A percentile compares a stretch with the other conserved stretches of the same genome.
Conservation (phyloP, 2,888 invertebrate genomes). For the Ditylenchus weischeri region DNA sequence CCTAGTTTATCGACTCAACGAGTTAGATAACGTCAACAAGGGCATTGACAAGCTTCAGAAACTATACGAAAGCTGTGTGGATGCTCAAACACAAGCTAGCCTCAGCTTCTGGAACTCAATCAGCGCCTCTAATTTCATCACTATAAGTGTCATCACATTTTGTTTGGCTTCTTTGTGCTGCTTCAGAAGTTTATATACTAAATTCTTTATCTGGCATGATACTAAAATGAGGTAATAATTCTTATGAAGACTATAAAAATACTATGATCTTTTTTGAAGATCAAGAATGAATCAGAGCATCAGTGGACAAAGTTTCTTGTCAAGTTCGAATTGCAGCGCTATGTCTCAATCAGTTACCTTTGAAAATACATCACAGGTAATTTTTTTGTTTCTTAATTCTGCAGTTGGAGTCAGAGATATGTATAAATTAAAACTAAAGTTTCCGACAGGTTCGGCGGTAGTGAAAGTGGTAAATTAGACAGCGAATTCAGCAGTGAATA, state of each 20-base stretch:
- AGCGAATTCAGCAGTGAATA: too few relatives aligned
- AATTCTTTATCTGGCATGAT: slow-evolving; percentile 45
- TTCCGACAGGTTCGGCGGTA: background rate
- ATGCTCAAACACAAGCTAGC: slow-evolving; percentile 32
- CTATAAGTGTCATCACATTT: slow-evolving; percentile 21
- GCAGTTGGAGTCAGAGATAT: too few relatives aligned
- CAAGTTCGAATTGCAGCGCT: slow-evolving; percentile 29
- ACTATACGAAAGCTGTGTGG: slow-evolving; percentile 35
- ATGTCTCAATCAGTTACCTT: slow-evolving; percentile 24
- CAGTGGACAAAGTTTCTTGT: slow-evolving; percentile 40
- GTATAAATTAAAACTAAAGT: background rate
- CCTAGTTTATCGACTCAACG: slow-evolving; percentile 32
- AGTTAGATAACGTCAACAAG: slow-evolving; percentile 12
- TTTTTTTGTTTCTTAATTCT: too few relatives aligned
- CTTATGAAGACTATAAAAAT: background rate
- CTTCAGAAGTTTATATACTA: slow-evolving; percentile 33
- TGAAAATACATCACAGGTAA: slow-evolving; percentile 22
- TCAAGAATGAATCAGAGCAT: slow-evolving; percentile 42
- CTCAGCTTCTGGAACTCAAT: slow-evolving; percentile 34
- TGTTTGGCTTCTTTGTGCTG: slow-evolving; percentile 27
- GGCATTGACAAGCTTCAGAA: background rate
- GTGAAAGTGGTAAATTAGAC: too few relatives aligned
- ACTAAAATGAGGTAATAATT: slow-evolving; percentile 35
- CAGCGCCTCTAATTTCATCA: slow-evolving; percentile 24
- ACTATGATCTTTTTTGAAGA: slow-evolving; percentile 20